phyloP scores from a whole-genome alignment of 2,113 vertebrate genomes.

The Brachyhypopomus occidentalis region DNA sequence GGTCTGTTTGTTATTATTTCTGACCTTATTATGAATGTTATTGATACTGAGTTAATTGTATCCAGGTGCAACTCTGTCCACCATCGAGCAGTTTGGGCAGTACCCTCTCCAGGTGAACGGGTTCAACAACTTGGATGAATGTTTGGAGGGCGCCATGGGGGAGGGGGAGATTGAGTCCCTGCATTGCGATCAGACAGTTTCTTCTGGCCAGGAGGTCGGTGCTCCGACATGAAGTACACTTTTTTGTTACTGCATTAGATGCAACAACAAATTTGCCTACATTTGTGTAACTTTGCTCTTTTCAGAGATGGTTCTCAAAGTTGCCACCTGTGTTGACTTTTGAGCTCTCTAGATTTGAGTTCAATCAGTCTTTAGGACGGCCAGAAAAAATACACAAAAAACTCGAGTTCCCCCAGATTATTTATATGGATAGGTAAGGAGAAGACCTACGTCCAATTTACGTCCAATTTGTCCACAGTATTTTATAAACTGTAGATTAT shows the following conservation, averaged over 20 bases:
- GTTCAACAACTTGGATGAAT: slow-evolving; percentile 89
- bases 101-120: slow-evolving; percentile 97
- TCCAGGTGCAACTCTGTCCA: slow-evolving; percentile 85
- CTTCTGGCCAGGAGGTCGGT: slow-evolving; percentile 86
- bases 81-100: slow-evolving; percentile 95
- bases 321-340: slow-evolving; percentile 95
- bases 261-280: not conserved
- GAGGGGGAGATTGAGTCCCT: slow-evolving; percentile 87
- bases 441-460: not conserved
- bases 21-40: not conserved
- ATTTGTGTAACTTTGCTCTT: slow-evolving; percentile 15
- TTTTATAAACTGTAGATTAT: not conserved
- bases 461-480: not conserved
- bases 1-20: not conserved
- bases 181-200: slow-evolving; percentile 73
- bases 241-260: slow-evolving; percentile 10
- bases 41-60: slow-evolving; percentile 39
- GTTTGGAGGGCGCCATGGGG: slow-evolving; percentile 94
- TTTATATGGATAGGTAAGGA: slow-evolving; percentile 95
- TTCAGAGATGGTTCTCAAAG: slow-evolving; percentile 94
- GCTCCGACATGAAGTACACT: slow-evolving; percentile 51
- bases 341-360: slow-evolving; percentile 96
- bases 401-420: slow-evolving; percentile 90
- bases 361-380: slow-evolving; percentile 95
- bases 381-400: slow-evolving; percentile 98